phyloP scores from a whole-genome alignment of 2,797 vertebrate genomes.

The Tauraco hartlaubi region DNA sequence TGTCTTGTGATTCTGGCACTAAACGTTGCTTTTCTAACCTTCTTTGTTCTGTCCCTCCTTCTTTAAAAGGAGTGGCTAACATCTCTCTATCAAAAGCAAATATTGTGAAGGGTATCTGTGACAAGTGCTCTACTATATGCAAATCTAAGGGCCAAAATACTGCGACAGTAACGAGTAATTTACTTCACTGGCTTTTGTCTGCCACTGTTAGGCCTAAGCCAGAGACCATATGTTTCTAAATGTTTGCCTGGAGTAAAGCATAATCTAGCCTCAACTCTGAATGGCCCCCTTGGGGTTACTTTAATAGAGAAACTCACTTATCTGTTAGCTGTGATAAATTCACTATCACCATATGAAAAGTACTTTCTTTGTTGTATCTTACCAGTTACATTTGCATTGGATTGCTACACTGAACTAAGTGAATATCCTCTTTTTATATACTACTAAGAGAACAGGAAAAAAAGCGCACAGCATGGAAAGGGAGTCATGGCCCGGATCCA shows the following conservation, averaged over 20 bases:
- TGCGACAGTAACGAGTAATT: not conserved
- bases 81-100: not conserved
- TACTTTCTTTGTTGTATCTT: not conserved
- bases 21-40: not conserved
- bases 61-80: not conserved
- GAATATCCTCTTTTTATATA: not conserved
- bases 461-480: rapidly evolving
- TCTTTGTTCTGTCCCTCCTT: not conserved
- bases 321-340: not conserved
- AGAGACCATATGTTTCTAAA: not conserved
- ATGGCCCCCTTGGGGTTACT: not conserved
- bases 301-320: not conserved
- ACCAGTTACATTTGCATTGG: not conserved
- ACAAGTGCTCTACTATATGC: not conserved
- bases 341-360: not conserved
- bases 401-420: not conserved
- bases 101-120: not conserved
- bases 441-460: not conserved
- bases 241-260: not conserved
- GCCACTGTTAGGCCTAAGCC: not conserved
- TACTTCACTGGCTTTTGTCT: not conserved
- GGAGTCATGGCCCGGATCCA: not conserved
- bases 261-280: not conserved
- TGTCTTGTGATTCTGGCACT: not conserved
- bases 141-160: not conserved